phyloP scores from a whole-genome alignment of 2,888 invertebrate genomes.

The Oscheius onirici region DNA sequence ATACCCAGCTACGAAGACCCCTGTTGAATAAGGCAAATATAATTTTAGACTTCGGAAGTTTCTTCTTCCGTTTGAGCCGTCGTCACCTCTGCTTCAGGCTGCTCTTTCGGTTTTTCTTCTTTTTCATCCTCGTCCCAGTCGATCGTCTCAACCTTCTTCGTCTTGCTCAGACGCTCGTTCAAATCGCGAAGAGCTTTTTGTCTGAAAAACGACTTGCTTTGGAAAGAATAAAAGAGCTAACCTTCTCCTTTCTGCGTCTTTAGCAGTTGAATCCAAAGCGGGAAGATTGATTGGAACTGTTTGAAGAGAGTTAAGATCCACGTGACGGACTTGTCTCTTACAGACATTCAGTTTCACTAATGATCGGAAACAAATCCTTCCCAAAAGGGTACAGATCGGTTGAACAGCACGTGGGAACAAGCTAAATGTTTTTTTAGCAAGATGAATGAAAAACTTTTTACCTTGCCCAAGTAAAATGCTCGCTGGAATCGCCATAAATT shows the following conservation, averaged over 20 bases:
- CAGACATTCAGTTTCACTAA: constrained; percentile 57
- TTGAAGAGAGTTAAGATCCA: constrained; percentile 56
- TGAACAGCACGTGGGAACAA: constrained; percentile 65
- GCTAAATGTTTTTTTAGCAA: too few species aligned
- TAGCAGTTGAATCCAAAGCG: constrained; percentile 44
- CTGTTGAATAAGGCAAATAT: background rate
- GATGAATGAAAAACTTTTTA: constrained; percentile 20
- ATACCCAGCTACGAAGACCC: background rate
- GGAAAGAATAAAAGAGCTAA: constrained; percentile 17
- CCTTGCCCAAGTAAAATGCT: constrained; percentile 70
- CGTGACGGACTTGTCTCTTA: constrained; percentile 59
- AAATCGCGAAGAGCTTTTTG: constrained; percentile 59
- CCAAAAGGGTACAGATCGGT: constrained; percentile 55
- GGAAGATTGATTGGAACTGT: constrained; percentile 53
- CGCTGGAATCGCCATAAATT: constrained; percentile 64
- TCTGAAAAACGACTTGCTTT: constrained; percentile 35
- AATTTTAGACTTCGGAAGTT: background rate
- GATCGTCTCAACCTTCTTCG: constrained; percentile 39
- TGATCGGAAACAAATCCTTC: constrained; percentile 52
- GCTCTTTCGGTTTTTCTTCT: constrained; percentile 1
- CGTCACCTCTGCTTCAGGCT: background rate
- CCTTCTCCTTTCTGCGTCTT: constrained; percentile 53
- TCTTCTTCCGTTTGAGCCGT: background rate
- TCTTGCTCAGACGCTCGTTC: constrained; percentile 61
- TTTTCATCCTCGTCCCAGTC: constrained; percentile 50